Evolutionary conservation across 2,113 vertebrate species (phyloP), one percentile per base, ranked within the genome.

Genomic region (Semicossyphus pulcher): DNA sequence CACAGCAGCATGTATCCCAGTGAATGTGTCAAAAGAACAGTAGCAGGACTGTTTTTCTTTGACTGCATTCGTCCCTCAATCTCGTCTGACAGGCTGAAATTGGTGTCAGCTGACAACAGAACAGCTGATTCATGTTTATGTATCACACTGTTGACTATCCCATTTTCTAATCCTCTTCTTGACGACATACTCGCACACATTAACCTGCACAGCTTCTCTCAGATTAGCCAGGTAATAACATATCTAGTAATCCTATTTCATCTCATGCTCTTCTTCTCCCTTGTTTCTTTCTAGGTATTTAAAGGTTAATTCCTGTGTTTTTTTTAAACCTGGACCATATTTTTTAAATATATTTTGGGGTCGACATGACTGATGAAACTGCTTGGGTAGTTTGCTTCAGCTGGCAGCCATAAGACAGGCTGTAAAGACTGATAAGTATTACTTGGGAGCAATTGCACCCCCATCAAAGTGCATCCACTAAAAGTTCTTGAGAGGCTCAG

Each of bases 211-310:
- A 70, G 20, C 59, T 52, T 54, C 31, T 21, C 34, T 59, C 20
- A 61, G 85, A 87, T 90, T 86, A 87, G 80, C n/a, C 59, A 14
- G 76, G 58, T 72, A 47, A 58, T 29, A 39, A 53, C 28, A 54
- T 36, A 26, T 37, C 23, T 4, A 28, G 1, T 86, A 83, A 88
- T 90, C 78, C 58, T 11, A 10, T 64, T 64, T 70, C 44, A 64
- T n/a, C 49, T 65, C 32, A 32, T 25, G 49, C 41, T 25, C 60
- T 54, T 53, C 36, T 42, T 56, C 29, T 18, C n/a, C n/a, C n/a
- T n/a, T n/a, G n/a, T n/a, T n/a, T n/a, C n/a, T n/a, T n/a, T n/a
- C n/a, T n/a, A n/a, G n/a, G n/a, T n/a, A n/a, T n/a, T n/a, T n/a
- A n/a, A n/a, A n/a, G n/a, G n/a, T n/a, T n/a, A n/a, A n/a, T n/a